Conservation (phyloP, 2,888 invertebrate species). For the Drosophila mimica region DNA sequence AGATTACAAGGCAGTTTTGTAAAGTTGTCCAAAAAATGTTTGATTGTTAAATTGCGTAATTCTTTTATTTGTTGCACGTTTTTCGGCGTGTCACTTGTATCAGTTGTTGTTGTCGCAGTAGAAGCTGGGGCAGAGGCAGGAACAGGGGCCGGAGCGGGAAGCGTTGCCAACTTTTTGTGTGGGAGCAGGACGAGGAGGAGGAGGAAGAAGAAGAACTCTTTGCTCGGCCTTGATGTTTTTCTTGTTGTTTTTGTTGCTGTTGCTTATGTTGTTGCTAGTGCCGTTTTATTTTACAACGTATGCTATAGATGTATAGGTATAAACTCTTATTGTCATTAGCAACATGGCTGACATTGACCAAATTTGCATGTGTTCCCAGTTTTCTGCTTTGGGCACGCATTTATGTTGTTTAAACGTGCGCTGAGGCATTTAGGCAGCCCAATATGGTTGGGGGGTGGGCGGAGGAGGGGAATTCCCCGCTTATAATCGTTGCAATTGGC, state of each 20-base stretch:
- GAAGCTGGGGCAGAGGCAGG: slow-evolving; percentile 3
- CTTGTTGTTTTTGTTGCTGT: neutral
- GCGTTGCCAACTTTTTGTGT: slow-evolving; percentile 20
- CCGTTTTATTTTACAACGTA: slow-evolving; percentile 83
- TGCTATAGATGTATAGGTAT: slow-evolving; percentile 82
- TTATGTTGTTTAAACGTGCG: slow-evolving; percentile 78
- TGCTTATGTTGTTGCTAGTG: slow-evolving; percentile 8
- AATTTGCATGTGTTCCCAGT: slow-evolving; percentile 79
- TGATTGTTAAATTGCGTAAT: slow-evolving; percentile 39
- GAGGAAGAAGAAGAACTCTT: slow-evolving; percentile 11
- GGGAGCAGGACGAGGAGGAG: slow-evolving; percentile 3
- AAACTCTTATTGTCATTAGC: slow-evolving; percentile 77
- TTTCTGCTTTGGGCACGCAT: slow-evolving; percentile 83
- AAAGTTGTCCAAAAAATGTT: slow-evolving; percentile 70
- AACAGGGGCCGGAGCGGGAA: slow-evolving; percentile 3
- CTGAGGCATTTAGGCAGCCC: slow-evolving; percentile 62
- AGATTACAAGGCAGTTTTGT: slow-evolving; percentile 73
- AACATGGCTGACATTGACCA: slow-evolving; percentile 81
- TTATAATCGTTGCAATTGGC: slow-evolving; percentile 12
- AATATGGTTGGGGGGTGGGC: neutral
- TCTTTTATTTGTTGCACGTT: slow-evolving; percentile 33
- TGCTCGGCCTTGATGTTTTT: slow-evolving; percentile 17
- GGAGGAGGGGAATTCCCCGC: slow-evolving; percentile 10
- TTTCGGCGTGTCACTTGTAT: slow-evolving; percentile 18
- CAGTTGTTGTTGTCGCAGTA: slow-evolving; percentile 21